Percentiles rank a stretch among this genome's conserved stretches.
phyloP scores from a whole-genome alignment of 2,797 vertebrate genomes.

The Crocodylus rhombifer region DNA sequence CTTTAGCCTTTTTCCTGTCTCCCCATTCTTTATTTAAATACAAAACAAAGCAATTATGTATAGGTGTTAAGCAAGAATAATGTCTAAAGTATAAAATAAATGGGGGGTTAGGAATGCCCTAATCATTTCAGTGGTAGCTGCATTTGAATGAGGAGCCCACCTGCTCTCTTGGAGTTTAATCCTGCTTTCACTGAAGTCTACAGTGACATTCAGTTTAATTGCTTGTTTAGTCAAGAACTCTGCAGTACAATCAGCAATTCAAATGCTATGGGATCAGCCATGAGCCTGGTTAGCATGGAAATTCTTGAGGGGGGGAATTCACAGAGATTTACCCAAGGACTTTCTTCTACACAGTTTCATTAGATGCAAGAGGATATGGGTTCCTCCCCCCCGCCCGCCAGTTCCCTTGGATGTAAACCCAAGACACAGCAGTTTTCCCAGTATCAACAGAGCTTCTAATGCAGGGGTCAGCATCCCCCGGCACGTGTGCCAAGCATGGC shows the following conservation, averaged over 20 bases:
- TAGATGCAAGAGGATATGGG: background rate
- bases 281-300: background rate
- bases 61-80: background rate
- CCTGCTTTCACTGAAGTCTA: background rate
- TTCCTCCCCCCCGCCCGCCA: rapidly evolving
- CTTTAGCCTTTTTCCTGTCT: background rate
- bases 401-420: background rate
- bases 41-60: background rate
- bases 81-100: background rate
- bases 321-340: background rate
- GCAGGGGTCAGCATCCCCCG: too few species aligned
- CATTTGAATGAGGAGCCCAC: background rate
- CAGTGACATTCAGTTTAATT: background rate
- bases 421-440: background rate
- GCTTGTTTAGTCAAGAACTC: background rate
- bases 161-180: background rate
- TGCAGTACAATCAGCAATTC: background rate
- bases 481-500: too few species aligned
- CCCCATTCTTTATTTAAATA: background rate
- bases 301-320: background rate
- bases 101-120: background rate
- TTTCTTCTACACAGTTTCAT: background rate
- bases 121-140: background rate
- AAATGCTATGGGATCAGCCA: background rate
- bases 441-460: background rate